phyloP scores from a whole-genome alignment of 2,797 vertebrate species.

The Hapalemur alaotrensis region DNA sequence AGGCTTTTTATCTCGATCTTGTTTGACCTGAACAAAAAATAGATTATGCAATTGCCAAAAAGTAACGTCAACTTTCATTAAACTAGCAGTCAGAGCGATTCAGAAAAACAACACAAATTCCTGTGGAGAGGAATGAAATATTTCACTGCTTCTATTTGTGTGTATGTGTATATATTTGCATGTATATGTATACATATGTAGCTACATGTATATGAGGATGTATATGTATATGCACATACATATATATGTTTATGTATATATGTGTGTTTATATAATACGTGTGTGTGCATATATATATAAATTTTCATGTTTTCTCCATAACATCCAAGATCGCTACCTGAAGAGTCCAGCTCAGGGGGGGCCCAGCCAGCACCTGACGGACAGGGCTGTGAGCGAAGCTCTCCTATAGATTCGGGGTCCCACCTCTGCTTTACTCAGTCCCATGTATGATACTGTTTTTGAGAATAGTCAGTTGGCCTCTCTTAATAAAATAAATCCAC shows the following conservation, averaged over 20 bases:
- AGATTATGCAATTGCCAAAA: not conserved
- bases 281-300: not conserved
- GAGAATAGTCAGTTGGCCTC: not conserved
- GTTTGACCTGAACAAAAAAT: not conserved
- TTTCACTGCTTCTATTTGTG: not conserved
- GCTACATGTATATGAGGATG: not conserved
- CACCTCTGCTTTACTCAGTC: not conserved
- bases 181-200: not conserved
- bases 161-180: not conserved
- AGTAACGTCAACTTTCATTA: not conserved
- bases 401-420: accelerated
- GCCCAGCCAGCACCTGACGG: accelerated
- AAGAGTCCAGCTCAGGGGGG: accelerated
- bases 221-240: too few relatives aligned
- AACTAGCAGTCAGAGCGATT: not conserved
- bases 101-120: not conserved
- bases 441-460: not conserved
- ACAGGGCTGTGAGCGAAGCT: not conserved
- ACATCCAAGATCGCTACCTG: not conserved
- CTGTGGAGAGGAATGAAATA: not conserved
- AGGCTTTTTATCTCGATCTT: not conserved
- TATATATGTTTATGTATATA: not conserved
- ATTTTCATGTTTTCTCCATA: not conserved
- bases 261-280: not conserved
- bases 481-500: not conserved